Base-by-base conservation (phyloP, 1,140 invertebrate genomes). In the Drosophila neocordata region DNA sequence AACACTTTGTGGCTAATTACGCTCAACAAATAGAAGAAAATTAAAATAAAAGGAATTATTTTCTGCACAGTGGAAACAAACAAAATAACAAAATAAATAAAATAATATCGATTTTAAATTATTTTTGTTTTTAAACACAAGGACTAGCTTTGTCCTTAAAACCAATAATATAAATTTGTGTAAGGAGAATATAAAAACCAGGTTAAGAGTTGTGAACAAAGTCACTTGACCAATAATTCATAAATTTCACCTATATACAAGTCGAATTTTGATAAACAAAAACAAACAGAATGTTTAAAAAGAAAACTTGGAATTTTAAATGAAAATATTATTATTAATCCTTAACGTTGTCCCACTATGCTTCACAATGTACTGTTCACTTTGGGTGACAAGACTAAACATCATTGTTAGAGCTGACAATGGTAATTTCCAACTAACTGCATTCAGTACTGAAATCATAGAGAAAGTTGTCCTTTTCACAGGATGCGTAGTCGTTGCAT, bases 1-100 rank as follows among this genome's bases (percentile, higher is more conserved):
- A 66, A 85, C 74, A 80, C 77, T 84, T 85, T 85, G 81, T 58
- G 69, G 69, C 80, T 84, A 85, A 84, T 84, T 85, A 84, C 66
- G 60, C 66, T 64, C 38, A 53, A 77, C 72, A 77, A 84, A 80
- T 62, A 35, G 62, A 1, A 20, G 8, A 22, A 24, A 3, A 5
- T n/a, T 4, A 22, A 1, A 12, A 27, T 18, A 24, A 31, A 18
- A 15, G 9, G 13, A 20, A 15, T 60, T 27, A n/a, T n/a, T 20
- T 11, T 5, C 24, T 41, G n/a, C 37, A 44, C 34, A 67, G 57
- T 38, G n/a, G n/a, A n/a, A n/a, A n/a, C n/a, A n/a, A n/a, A n/a
- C n/a, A n/a, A n/a, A n/a, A n/a, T n/a, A n/a, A n/a, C n/a, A n/a
- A n/a, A n/a, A n/a, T n/a, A n/a, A n/a, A n/a, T n/a, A n/a, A n/a